These are phyloP conservation scores for Stenurella melanura DNA, from an alignment of 2,888 invertebrate species.

Conservation along the genomic window DNA sequence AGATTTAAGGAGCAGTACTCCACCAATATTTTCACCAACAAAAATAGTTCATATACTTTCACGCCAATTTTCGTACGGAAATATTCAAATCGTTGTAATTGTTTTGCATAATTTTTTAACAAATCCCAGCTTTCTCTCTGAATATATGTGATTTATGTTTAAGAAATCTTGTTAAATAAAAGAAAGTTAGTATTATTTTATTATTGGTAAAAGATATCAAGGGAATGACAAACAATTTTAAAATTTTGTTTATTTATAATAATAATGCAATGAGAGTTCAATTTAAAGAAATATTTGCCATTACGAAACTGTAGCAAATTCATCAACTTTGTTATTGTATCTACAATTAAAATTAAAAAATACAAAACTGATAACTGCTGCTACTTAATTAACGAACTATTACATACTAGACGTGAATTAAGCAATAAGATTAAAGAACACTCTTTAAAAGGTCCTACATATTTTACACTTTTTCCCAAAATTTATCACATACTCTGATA, in stretches of 20 bases:
- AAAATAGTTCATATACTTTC: background rate
- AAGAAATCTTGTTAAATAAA: constrained; percentile 5
- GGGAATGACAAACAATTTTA: background rate
- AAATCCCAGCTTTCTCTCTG: constrained; percentile 12
- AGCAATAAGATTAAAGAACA: too few relatives aligned
- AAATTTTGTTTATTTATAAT: background rate
- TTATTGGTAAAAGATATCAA: background rate
- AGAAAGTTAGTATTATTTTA: constrained; percentile 4
- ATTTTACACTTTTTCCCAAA: constrained; percentile 21
- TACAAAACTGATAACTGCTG: too few relatives aligned
- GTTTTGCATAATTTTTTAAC: constrained; percentile 11
- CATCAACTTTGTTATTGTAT: too few relatives aligned
- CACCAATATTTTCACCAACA: background rate
- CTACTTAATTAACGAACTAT: too few relatives aligned
- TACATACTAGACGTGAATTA: too few relatives aligned
- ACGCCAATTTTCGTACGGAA: background rate
- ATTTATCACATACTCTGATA: too few relatives aligned
- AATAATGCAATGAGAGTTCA: too few relatives aligned
- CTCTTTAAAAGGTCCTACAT: background rate
- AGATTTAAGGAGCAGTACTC: background rate
- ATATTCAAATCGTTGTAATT: background rate
- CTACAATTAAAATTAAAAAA: too few relatives aligned
- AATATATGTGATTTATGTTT: constrained; percentile 7
- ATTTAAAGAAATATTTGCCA: too few relatives aligned
- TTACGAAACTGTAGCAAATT: too few relatives aligned